Evolutionary conservation across 2,888 invertebrate genomes (phyloP), one percentile per base, ranked within the genome.

Genomic region (Nephrocerus scutellatus): DNA sequence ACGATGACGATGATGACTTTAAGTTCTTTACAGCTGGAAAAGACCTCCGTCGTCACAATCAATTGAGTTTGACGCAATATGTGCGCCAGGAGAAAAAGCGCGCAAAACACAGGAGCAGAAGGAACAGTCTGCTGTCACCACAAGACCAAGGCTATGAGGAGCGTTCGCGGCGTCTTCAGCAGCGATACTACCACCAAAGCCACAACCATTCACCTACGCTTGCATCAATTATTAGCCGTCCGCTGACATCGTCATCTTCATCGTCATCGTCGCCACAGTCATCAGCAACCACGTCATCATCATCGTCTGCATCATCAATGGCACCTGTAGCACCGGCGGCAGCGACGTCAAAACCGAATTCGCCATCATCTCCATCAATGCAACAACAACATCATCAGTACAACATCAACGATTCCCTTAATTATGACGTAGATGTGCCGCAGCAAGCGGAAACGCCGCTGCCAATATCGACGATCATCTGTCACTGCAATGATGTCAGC

Each of bases 1-100:
- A 34, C 13, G 33, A 26, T 16, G 25, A 36, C 13, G 37, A 38
- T 30, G 36, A 41, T 28, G 40, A 34, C 31, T 32, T 24, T 10
- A 41, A 39, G 21, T 6, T 35, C 8, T 23, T 26, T 33, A 22
- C 30, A 4, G 19, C 18, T 24, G 10, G n/a, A 24, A 24, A 9
- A 9, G 13, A 13, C n/a, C 13, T 12, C 13, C 24, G 24, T 24
- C 24, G 24, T 24, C 24, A 24, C 4, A 3, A 24, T 24, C 5
- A 24, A 12, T 13, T 26, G 30, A 40, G 35, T 24, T 25, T 40
- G 13, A 40, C 35, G n/a, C 35, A 35, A 30, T 24, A 20, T 30
- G 35, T 21, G 5, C 25, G 16, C 16, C 24, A 19, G 19, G 35
- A 34, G 32, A 25, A 20, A 15, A 37, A 19, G 12, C 16, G 19